Conservation (phyloP, 1,140 invertebrate genomes). For the Drosophila neocordata region DNA sequence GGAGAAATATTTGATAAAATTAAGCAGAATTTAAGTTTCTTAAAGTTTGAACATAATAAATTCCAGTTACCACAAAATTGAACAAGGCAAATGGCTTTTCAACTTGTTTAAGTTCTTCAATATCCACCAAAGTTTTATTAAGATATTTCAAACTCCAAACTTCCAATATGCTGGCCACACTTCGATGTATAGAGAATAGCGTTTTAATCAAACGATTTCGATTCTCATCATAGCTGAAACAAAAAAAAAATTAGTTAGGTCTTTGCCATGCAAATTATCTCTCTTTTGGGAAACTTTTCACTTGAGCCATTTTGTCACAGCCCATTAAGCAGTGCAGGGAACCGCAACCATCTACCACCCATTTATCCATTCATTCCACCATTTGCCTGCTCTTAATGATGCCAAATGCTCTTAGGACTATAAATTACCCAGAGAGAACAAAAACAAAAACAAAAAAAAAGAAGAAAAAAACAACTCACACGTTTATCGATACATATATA, state of each 20-base stretch:
- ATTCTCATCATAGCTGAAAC: constrained; percentile 83
- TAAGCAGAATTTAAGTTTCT: no score
- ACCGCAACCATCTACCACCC: constrained; percentile 45
- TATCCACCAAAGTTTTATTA: constrained; percentile 82
- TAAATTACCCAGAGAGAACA: constrained; percentile 56
- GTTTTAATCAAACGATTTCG: constrained; percentile 85
- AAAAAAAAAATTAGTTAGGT: constrained; percentile 24
- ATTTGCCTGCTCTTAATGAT: constrained; percentile 58
- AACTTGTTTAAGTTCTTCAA: constrained; percentile 84
- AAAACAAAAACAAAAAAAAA: neutral
- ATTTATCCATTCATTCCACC: constrained; percentile 24
- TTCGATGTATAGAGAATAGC: constrained; percentile 92
- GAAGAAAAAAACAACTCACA: constrained; percentile 40
- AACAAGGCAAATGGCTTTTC: constrained; percentile 86
- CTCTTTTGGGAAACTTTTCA: constrained; percentile 66
- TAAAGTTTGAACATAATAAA: no score
- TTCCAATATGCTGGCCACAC: constrained; percentile 90
- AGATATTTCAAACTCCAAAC: constrained; percentile 87
- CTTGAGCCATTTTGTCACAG: constrained; percentile 70
- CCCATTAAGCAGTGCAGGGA: constrained; percentile 71
- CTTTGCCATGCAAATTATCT: constrained; percentile 71
- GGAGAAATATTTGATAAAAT: neutral
- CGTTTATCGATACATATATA: constrained; percentile 41
- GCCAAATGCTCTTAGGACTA: constrained; percentile 65
- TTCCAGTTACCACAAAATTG: constrained; percentile 84